Base-by-base conservation (phyloP, 2,113 vertebrate species). In the Phaethon lepturus region DNA sequence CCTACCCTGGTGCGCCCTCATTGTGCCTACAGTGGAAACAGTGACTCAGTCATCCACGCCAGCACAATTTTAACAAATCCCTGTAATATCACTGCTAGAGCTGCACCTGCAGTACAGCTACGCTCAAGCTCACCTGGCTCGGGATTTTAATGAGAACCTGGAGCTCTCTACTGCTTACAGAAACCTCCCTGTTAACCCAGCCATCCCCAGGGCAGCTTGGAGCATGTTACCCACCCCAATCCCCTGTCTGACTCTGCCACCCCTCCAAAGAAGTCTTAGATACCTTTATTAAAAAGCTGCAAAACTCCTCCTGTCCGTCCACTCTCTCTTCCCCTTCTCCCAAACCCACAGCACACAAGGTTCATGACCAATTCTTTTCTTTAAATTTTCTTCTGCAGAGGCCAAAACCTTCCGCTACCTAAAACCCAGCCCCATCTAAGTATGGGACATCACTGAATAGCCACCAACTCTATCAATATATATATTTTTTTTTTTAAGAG, bases 1-100 rank as follows among this genome's bases (percentile, higher is more conserved):
- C 69, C 68, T 33, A 44, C 55, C 33, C 67, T 40, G 56, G n/a
- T 1, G 3, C 6, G 13, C 0, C 0, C 11, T 67, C 26, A 4
- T 23, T 25, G 44, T 8, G 64, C 79, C 28, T 60, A 6, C 56
- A 72, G 23, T 5, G 28, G 29, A 12, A 93, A 62, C 55, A 45
- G 47, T 6, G n/a, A 83, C 40, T 84, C 52, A 3, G 63, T 52
- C 74, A 71, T 9, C 52, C 44, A 67, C 76, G 40, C 17, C 78
- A 86, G 72, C 55, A 44, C 23, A n/a, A 29, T 80, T 87, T 50
- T 55, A 81, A 62, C 47, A 74, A 77, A 77, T 6, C 26, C 26
- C 18, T 40, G 0, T 22, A 72, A 81, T 12, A 59, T 29, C 13
- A 2, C 71, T 3, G 4, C 75, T 77, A 23, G 68, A 94, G 60